These are phyloP conservation scores for Cacoxenus indagator DNA, from an alignment of 2,888 invertebrate species.

Conservation along the genomic window DNA sequence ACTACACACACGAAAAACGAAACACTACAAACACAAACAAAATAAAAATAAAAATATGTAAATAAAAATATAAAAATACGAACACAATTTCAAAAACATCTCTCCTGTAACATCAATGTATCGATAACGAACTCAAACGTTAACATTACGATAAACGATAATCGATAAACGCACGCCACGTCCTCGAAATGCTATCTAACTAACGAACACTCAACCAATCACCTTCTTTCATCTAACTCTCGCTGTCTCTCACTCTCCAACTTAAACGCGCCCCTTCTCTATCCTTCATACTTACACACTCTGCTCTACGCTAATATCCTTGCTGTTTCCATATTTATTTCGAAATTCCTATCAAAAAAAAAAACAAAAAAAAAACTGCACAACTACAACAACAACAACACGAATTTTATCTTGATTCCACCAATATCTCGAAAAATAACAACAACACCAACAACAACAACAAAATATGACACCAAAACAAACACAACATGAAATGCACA, in stretches of 20 bases:
- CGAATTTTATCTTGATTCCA: not conserved
- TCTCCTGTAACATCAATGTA: too few relatives aligned
- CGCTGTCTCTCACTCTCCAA: not conserved
- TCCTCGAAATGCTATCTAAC: too few relatives aligned
- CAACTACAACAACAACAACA: conserved; percentile 5
- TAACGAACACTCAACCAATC: too few relatives aligned
- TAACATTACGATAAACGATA: conserved; percentile 3
- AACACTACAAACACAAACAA: not conserved
- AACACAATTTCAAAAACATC: not conserved
- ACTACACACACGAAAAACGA: not conserved
- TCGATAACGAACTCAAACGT: not conserved
- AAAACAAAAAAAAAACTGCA: not conserved
- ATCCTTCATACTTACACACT: not conserved
- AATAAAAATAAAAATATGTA: not conserved
- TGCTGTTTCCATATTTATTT: too few relatives aligned
- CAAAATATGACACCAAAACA: conserved; percentile 6
- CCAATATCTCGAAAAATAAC: conserved; percentile 28
- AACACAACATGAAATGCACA: conserved; percentile 40
- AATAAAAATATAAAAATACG: too few relatives aligned
- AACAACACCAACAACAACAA: conserved; percentile 25
- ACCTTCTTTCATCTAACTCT: not conserved
- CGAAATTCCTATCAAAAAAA: not conserved
- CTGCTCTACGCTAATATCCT: not conserved
- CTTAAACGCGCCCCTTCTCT: not conserved
- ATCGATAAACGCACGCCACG: not conserved